These are phyloP conservation scores for Mystacides longicornis DNA, from an alignment of 2,888 invertebrate genomes.

Conservation along the genomic window DNA sequence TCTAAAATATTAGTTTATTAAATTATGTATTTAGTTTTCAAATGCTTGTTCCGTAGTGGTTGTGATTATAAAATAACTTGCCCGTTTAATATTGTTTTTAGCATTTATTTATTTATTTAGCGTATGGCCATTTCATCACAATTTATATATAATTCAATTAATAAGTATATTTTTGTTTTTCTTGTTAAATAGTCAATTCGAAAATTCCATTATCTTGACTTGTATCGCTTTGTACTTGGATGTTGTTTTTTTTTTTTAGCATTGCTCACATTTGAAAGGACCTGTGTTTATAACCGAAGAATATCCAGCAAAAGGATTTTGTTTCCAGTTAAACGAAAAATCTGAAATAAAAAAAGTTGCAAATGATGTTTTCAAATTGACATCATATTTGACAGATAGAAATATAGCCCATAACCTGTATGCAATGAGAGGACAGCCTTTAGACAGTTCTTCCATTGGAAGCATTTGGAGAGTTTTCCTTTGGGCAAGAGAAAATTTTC, in stretches of 20 bases:
- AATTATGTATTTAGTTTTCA: not conserved
- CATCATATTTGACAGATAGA: slow-evolving; percentile 51
- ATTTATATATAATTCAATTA: too few species aligned
- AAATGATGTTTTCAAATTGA: slow-evolving; percentile 41
- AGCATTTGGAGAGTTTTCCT: slow-evolving; percentile 52
- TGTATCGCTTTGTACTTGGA: too few species aligned
- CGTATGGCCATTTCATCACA: too few species aligned
- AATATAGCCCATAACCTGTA: slow-evolving; percentile 71
- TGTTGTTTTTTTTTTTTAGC: slow-evolving; percentile 36
- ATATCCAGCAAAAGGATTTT: slow-evolving; percentile 64
- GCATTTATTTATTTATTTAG: too few species aligned
- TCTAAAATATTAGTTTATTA: not conserved
- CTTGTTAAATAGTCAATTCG: too few species aligned
- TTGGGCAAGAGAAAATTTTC: slow-evolving; percentile 56
- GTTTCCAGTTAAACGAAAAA: slow-evolving; percentile 48
- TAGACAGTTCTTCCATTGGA: slow-evolving; percentile 28
- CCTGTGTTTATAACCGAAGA: slow-evolving; percentile 45
- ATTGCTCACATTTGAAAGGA: slow-evolving; percentile 46
- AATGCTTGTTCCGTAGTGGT: too few species aligned
- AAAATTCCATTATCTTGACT: too few species aligned
- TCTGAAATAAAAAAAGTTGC: slow-evolving; percentile 31
- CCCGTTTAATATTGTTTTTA: too few species aligned
- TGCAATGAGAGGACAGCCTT: slow-evolving; percentile 50
- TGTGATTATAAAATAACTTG: too few species aligned
- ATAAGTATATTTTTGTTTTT: too few species aligned